Percentiles rank a stretch among this genome's conserved stretches.
These are phyloP conservation scores for Dryococelus australis DNA, from an alignment of 2,888 invertebrate genomes.

Conservation along the genomic window DNA sequence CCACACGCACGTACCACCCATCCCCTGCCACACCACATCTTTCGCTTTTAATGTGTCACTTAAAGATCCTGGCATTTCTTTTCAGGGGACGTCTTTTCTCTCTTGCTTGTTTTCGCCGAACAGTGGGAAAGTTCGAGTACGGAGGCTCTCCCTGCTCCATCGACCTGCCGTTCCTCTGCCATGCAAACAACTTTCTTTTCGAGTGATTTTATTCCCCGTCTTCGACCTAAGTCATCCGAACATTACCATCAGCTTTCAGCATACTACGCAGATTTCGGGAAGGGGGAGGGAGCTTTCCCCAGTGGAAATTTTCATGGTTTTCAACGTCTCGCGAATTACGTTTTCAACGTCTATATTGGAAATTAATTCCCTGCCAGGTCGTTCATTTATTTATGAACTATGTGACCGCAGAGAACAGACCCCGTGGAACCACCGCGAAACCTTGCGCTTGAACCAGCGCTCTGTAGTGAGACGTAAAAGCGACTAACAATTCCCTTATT, in stretches of 20 bases:
- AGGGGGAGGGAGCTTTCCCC: no score
- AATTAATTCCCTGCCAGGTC: no score
- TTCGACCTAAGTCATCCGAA: background rate
- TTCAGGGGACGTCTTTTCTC: background rate
- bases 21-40: background rate
- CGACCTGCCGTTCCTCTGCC: background rate
- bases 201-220: background rate
- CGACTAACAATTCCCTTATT: no score
- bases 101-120: background rate
- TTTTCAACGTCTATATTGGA: no score
- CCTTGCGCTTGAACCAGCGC: no score
- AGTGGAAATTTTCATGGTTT: no score
- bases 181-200: slow-evolving; percentile 1
- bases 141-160: background rate
- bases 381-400: no score
- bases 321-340: no score
- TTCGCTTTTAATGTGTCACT: slow-evolving; percentile 11
- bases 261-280: no score
- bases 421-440: no score
- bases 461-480: no score
- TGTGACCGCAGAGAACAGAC: no score
- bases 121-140: background rate
- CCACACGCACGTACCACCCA: background rate
- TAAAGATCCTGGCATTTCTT: background rate
- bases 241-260: background rate